Base-by-base conservation (phyloP, 2,113 vertebrate genomes). In the Danionella cerebrum region DNA sequence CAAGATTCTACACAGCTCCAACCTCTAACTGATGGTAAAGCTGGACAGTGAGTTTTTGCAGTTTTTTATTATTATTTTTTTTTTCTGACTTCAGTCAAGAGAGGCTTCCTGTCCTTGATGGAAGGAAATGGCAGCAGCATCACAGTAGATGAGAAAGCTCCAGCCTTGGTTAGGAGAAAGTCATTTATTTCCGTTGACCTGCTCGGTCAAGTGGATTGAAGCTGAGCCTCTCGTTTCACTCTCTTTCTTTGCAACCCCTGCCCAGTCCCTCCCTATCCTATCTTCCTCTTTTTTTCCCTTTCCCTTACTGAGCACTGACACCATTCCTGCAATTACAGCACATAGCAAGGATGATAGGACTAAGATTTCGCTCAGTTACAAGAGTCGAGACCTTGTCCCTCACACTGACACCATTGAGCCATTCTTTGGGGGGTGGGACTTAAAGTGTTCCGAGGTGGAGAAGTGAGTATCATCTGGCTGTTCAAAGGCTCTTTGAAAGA, bases 131-230 rank as follows among this genome's bases (percentile, higher is more conserved):
- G 76, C 42, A 69, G 81, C 4, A 80, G 78, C 81, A 80, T 88
- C 87, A 86, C 82, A 67, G 70, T 69, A 79, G 83, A 84, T 75
- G 77, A 86, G 86, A 78, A 67, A 69, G 78, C 84, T 89, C 82
- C 84, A 84, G 86, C 76, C 76, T 77, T 78, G 73, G 84, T 86
- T 80, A 82, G 84, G 87, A 79, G 83, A 85, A 88, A 90, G 81
- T 84, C 79, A 89, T 90, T 92, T 91, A 88, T 93, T 92, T 89
- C 87, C 80, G 81, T 81, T 89, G 85, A 87, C 86, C 85, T 67
- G 59, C 77, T 72, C 86, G 82, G 86, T 90, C 86, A 90, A 91
- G 82, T 87, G 86, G 87, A 90, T 85, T 81, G 88, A 89, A 89
- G 87, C 88, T 88, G 83, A 89, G 85, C 79, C 77, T 84, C 79